phyloP scores from a whole-genome alignment of 2,113 vertebrate genomes.

The Hippoglossus stenolepis region DNA sequence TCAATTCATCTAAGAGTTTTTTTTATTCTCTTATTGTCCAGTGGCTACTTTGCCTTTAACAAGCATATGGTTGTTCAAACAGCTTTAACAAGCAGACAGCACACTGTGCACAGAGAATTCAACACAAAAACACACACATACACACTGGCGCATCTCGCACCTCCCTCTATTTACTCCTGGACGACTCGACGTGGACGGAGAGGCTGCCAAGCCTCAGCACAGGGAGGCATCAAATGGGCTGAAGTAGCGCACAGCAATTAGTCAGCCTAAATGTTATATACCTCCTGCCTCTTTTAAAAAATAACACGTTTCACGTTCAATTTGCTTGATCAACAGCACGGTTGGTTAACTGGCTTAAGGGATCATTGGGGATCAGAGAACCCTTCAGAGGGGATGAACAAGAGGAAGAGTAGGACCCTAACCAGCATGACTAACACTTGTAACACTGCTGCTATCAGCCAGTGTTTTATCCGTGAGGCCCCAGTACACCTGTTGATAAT shows the following conservation, averaged over 20 bases:
- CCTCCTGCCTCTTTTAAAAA: conserved; percentile 12
- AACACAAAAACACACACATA: conserved; percentile 18
- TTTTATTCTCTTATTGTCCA: conserved; percentile 27
- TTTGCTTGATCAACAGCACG: conserved; percentile 31
- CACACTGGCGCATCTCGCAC: not conserved
- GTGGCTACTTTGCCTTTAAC: conserved; percentile 47
- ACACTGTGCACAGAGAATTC: not conserved
- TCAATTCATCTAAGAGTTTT: conserved; percentile 35
- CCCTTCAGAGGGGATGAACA: conserved; percentile 21
- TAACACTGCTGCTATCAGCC: conserved; percentile 41
- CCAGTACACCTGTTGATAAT: conserved; percentile 71
- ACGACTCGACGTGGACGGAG: conserved; percentile 12
- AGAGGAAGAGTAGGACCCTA: conserved; percentile 19
- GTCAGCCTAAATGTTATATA: conserved; percentile 31
- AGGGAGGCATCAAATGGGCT: conserved; percentile 48
- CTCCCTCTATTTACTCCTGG: conserved; percentile 48
- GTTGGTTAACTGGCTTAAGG: conserved; percentile 23
- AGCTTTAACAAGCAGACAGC: conserved; percentile 49
- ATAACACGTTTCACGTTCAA: conserved; percentile 22
- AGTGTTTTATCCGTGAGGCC: conserved; percentile 52
- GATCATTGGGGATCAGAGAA: conserved; percentile 23
- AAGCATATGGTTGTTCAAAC: conserved; percentile 63
- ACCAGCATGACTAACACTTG: conserved; percentile 16
- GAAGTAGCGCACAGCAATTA: conserved; percentile 44
- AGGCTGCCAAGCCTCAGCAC: conserved; percentile 1